Conservation (phyloP, 2,113 vertebrate genomes). For the Anarhynchus alexandrinus region DNA sequence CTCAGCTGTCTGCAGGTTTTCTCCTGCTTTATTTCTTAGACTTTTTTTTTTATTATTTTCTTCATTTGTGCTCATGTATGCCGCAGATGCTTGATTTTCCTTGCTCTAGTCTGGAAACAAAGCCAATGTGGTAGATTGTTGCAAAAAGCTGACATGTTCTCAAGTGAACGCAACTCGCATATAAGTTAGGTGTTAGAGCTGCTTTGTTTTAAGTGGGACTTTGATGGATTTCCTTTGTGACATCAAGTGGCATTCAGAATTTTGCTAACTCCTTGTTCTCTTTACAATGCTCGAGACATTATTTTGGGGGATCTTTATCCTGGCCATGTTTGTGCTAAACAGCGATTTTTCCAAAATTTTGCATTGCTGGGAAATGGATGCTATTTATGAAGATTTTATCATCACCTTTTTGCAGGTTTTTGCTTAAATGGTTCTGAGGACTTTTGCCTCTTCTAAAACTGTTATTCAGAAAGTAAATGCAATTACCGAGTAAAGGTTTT, state of each 20-base stretch:
- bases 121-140: background rate
- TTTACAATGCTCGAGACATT: background rate
- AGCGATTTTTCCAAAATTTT: background rate
- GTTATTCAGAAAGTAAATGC: slow-evolving; percentile 34
- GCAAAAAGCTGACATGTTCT: background rate
- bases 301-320: background rate
- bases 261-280: background rate
- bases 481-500: slow-evolving; percentile 38
- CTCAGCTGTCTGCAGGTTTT: background rate
- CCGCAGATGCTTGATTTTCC: background rate
- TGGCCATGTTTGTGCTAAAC: background rate
- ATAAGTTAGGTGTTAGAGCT: background rate
- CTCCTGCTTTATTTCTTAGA: background rate
- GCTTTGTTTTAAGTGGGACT: background rate
- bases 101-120: background rate
- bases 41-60: background rate
- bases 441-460: slow-evolving; percentile 24
- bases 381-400: slow-evolving; percentile 26
- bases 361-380: background rate
- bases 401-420: slow-evolving; percentile 18
- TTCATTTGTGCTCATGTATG: background rate
- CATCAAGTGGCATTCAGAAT: slow-evolving; percentile 23
- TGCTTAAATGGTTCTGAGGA: slow-evolving; percentile 1
- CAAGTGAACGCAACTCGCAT: background rate
- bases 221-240: slow-evolving; percentile 28